Percentiles rank a stretch among this genome's conserved stretches.
Conservation (phyloP, 2,888 invertebrate species). For the Leptothorax acervorum region DNA sequence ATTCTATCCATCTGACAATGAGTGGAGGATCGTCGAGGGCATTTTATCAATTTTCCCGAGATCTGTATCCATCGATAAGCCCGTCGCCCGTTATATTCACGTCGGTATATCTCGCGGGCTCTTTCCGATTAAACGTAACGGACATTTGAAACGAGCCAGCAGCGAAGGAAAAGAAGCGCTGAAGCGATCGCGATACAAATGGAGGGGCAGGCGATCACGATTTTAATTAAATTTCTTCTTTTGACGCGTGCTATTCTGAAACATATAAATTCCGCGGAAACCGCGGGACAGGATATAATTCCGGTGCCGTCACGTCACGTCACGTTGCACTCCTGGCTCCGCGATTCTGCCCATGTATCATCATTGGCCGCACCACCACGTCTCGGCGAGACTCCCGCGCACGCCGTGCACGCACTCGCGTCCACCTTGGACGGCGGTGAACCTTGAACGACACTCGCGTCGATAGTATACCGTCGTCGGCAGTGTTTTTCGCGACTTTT, state of each 20-base stretch:
- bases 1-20: slow-evolving; percentile 2
- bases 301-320: neutral
- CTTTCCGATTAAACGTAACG: slow-evolving; percentile 30
- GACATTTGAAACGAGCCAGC: slow-evolving; percentile 42
- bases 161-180: neutral
- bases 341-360: neutral
- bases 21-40: slow-evolving; percentile 32
- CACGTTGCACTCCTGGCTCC: neutral
- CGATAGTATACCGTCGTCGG: neutral
- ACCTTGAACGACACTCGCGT: neutral
- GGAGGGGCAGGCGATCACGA: neutral
- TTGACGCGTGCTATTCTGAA: neutral
- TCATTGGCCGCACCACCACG: neutral
- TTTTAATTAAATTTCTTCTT: slow-evolving; percentile 22
- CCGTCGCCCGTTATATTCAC: slow-evolving; percentile 19
- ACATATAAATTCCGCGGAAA: neutral
- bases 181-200: neutral
- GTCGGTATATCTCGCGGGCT: slow-evolving; percentile 40
- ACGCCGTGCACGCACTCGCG: neutral
- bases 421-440: neutral
- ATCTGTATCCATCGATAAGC: slow-evolving; percentile 26
- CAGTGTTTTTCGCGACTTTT: slow-evolving; percentile 41
- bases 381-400: neutral
- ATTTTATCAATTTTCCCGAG: slow-evolving; percentile 57
- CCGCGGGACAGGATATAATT: neutral